Evolutionary conservation across 2,888 invertebrate genomes (phyloP).

Genomic region (Metacarcinus magister): DNA sequence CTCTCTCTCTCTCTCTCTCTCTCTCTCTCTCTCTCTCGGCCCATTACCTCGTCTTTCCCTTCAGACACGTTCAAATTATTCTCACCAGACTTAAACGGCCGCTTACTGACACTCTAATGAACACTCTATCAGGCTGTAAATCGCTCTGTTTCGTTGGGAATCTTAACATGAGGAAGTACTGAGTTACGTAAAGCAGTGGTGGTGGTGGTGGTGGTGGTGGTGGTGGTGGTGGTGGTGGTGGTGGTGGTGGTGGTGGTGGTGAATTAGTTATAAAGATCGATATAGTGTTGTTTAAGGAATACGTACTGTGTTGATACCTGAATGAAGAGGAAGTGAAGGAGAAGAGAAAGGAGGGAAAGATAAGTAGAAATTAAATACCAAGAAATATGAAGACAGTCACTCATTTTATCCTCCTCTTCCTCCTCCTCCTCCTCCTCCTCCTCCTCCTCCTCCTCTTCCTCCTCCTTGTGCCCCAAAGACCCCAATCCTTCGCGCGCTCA

Average conservation of each 20-base stretch:
- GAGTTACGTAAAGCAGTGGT: background rate
- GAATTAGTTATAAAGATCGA: background rate
- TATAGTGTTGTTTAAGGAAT: background rate
- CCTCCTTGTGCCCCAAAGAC: background rate
- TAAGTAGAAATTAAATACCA: background rate
- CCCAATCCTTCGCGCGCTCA: background rate
- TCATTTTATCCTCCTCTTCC: background rate
- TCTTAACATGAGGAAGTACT: background rate
- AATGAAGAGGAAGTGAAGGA: background rate
- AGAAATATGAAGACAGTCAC: background rate
- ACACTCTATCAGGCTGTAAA: background rate
- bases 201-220: background rate
- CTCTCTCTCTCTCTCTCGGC: background rate
- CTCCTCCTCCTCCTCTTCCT: too few species aligned
- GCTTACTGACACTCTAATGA: background rate
- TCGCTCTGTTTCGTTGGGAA: background rate
- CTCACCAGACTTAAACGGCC: background rate
- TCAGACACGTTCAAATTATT: background rate
- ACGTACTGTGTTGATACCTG: background rate
- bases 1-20: slow-evolving; percentile 39
- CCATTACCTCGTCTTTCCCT: background rate
- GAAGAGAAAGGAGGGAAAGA: background rate
- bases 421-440: too few species aligned
- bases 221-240: background rate
- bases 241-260: too few species aligned